Evolutionary conservation across 2,888 invertebrate genomes (phyloP), one percentile per base, ranked within the genome.

Genomic region (Erebia palarica): DNA sequence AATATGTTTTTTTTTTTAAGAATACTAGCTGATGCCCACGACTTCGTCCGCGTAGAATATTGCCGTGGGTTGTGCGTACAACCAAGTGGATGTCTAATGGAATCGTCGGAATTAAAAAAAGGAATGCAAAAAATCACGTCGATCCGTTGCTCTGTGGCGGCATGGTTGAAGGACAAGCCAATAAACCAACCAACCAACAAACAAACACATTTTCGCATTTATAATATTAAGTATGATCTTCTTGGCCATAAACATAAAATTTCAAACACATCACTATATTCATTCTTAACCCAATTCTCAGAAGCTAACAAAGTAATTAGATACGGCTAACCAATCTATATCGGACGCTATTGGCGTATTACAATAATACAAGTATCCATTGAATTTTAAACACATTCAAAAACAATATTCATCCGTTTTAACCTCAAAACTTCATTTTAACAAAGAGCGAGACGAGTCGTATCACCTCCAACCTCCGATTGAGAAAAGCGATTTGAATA

Each of bases 401-500:
- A 86, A 87, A 86, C 85, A 84, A 84, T 69, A 78, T 79, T 78
- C 73, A 79, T 76, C 80, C 82, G 76, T 82, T 83, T 80, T 84
- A 87, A 86, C 84, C 85, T 88, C 84, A 88, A 86, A 88, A 85
- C 86, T 82, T 83, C 81, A 77, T 71, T 70, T 36, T 86, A 87
- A 90, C 77, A 91, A 86, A 86, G 79, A 82, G 77, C 86, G 85
- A 84, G 83, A 86, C 86, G 86, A 84, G 86, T 81, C 87, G 79
- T 87, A 89, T 90, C 90, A 91, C 89, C 89, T 90, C 88, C 89
- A 90, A 91, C 89, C 91, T 90, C 88, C 88, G 87, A 92, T 92
- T 91, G 91, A 92, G 91, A 91, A 91, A 91, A 90, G 84, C 82
- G 89, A 93, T 93, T 93, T 92, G 90, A 93, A 93, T 92, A 91